Percentiles rank a stretch among this genome's conserved stretches.
Evolutionary conservation across 2,888 invertebrate species (phyloP).

Genomic region (Conomelus anceps): DNA sequence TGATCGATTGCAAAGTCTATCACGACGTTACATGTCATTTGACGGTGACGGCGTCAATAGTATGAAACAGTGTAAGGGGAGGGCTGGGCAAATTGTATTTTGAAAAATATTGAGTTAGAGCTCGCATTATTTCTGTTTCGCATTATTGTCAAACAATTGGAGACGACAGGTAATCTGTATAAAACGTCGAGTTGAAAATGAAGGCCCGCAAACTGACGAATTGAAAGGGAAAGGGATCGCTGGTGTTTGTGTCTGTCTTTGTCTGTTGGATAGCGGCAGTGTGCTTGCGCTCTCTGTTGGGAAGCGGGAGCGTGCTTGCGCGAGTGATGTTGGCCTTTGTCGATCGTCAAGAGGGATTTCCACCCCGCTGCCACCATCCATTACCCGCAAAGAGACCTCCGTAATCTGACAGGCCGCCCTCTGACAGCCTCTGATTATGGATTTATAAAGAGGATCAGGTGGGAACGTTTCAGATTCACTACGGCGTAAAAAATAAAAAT

Average conservation of each 20-base stretch:
- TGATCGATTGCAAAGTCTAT: not conserved
- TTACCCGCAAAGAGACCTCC: slow-evolving; percentile 4
- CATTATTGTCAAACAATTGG: not conserved
- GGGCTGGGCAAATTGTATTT: not conserved
- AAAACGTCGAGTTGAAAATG: not conserved
- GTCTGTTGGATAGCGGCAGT: not conserved
- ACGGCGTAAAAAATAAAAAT: slow-evolving; percentile 6
- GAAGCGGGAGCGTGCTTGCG: not conserved
- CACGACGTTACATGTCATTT: not conserved
- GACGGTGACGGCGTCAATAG: not conserved
- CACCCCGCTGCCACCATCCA: slow-evolving; percentile 5
- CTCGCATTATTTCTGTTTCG: not conserved
- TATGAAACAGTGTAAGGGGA: not conserved
- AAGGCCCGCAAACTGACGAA: not conserved
- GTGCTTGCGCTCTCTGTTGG: not conserved
- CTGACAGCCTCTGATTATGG: slow-evolving; percentile 7
- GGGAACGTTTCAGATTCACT: slow-evolving; percentile 5
- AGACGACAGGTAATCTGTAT: not conserved
- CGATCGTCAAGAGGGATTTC: not conserved
- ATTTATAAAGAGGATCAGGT: slow-evolving; percentile 9
- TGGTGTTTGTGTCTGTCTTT: no score
- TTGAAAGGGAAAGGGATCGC: not conserved
- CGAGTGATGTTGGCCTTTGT: not conserved
- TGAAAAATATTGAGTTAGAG: not conserved
- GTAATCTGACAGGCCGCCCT: slow-evolving; percentile 6